Evolutionary conservation across 2,797 vertebrate genomes (phyloP), one percentile per base, ranked within the genome.

Genomic region (Holocentrus rufus): DNA sequence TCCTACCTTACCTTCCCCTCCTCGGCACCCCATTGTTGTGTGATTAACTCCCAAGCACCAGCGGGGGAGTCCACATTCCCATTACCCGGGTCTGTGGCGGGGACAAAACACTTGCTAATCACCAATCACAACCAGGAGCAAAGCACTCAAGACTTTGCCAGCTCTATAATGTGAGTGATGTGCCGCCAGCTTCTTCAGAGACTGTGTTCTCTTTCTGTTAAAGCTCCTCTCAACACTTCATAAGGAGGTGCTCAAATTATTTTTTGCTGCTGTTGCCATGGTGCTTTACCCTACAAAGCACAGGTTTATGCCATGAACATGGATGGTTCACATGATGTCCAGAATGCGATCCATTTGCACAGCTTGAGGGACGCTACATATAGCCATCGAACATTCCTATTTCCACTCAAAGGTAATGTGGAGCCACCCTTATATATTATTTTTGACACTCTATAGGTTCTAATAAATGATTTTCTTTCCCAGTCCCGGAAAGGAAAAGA

Each of bases 31-130:
- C 86, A 92, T 92, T 93, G 93, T 94, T 90, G 89, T 89, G 89
- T 93, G 93, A 94, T 94, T 94, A 94, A 92, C 88, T 93, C 78
- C 73, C 56, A 22, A 88, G 86, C 85, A 85, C 81, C 89, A 85
- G 85, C 74, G 69, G 85, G 87, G 88, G 78, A 84, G 87, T 73
- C 85, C 47, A 78, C 77, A 77, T 84, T 89, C 89, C 87, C 87
- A 89, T 92, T 92, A 89, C 74, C 72, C 74, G 82, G 80, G 85
- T 88, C 87, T 89, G 82, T 87, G 79, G 83, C 42, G 42, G 82
- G 89, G 81, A 90, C 86, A 87, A 91, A 92, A 88, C 80, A 86
- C 67, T 85, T 71, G 77, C 85, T 92, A 93, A 94, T 92, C 92
- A 87, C 85, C 87, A 85, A 88, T 88, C 88, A 87, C 86, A 77